phyloP scores from a whole-genome alignment of 2,113 vertebrate genomes.

The Tenebrosternarchus preto region DNA sequence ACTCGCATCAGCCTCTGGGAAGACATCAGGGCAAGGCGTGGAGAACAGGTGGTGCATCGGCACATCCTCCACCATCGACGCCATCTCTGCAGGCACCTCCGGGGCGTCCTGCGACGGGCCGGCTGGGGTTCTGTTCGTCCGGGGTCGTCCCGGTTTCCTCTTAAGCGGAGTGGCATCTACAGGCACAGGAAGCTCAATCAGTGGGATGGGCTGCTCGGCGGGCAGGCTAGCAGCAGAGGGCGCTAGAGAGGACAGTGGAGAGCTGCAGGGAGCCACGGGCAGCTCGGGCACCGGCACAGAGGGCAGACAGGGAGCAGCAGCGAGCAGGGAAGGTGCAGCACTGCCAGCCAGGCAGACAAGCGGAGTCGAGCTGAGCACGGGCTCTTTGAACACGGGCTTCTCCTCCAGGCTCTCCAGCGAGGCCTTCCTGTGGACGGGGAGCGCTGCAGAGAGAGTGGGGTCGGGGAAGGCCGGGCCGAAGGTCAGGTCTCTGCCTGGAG shows the following conservation, averaged over 20 bases:
- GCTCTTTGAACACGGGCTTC: slow-evolving; percentile 81
- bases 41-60: slow-evolving; percentile 67
- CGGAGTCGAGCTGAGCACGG: slow-evolving; percentile 75
- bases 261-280: slow-evolving; percentile 59
- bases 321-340: slow-evolving; percentile 67
- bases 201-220: slow-evolving; percentile 67
- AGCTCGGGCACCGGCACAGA: slow-evolving; percentile 55
- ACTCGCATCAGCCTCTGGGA: slow-evolving; percentile 61
- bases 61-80: slow-evolving; percentile 63
- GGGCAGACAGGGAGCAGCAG: slow-evolving; percentile 62
- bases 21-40: slow-evolving; percentile 68
- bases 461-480: slow-evolving; percentile 93
- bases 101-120: slow-evolving; percentile 72
- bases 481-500: slow-evolving; percentile 92
- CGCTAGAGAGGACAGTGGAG: slow-evolving; percentile 60
- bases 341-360: slow-evolving; percentile 70
- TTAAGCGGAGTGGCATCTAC: slow-evolving; percentile 74
- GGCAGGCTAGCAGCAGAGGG: slow-evolving; percentile 59
- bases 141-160: slow-evolving; percentile 84
- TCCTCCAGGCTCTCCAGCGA: slow-evolving; percentile 84
- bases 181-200: slow-evolving; percentile 72
- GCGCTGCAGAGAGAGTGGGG: slow-evolving; percentile 73
- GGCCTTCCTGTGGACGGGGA: slow-evolving; percentile 73
- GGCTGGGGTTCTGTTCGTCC: slow-evolving; percentile 70
- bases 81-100: slow-evolving; percentile 62